Base-by-base conservation (phyloP, 2,113 vertebrate species). In the Pachypanchax playfairii region DNA sequence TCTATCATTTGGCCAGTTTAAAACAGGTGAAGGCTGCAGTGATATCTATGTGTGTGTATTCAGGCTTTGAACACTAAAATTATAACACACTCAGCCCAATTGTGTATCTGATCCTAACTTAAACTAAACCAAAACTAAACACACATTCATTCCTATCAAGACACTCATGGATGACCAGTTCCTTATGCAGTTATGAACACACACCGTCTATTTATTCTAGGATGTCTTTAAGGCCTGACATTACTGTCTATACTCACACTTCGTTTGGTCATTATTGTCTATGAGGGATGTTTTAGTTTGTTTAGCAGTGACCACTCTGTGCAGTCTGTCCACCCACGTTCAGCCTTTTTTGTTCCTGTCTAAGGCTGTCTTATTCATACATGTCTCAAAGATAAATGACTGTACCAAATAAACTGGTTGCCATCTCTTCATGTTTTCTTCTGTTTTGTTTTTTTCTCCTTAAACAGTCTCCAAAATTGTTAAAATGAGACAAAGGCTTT, bases 401-500 rank as follows among this genome's bases (percentile, higher is more conserved):
- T 75, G 60, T 25, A 7, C 60, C 67, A 55, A 74, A 77, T 68
- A 74, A 70, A 73, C 72, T 58, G 68, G 49, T 41, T 70, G 82
- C 81, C 18, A 59, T 31, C 50, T 67, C 36, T 4, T 10, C 15
- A 26, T 11, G 18, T 33, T 51, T 10, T 51, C 14, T n/a, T 15
- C 25, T 64, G 59, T 68, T 21, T 58, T 64, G 56, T 73, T 12
- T 48, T 33, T 39, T 42, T 13, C 25, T 59, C 61, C 61, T 76
- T 86, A 65, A 76, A 78, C 62, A 50, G 63, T 74, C 57, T 61
- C 25, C 49, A 53, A 85, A 79, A 77, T 82, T 55, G 58, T 79
- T 75, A 88, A 85, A 84, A 66, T 41, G 43, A 84, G 67, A 84
- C 67, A 78, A 62, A 82, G n/a, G 15, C 60, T 35, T 91, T 89